Evolutionary conservation across 1,140 invertebrate genomes (phyloP).

Genomic region (Bombus soroeensis): DNA sequence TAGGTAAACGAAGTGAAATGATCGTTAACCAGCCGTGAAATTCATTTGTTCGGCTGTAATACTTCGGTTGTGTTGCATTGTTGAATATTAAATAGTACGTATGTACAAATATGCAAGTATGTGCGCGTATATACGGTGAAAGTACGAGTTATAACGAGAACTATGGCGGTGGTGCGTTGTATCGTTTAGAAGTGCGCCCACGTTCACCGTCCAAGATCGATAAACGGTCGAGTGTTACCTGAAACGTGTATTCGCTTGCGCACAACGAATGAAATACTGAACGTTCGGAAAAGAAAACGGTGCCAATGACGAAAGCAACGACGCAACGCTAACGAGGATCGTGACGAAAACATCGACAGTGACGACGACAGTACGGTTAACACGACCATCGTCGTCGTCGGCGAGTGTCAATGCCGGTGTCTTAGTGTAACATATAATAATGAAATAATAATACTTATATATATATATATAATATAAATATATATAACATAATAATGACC

Average conservation of each 20-base stretch:
- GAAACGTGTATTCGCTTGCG: constrained; percentile 42
- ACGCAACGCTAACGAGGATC: background rate
- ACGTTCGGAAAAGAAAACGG: background rate
- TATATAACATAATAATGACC: background rate
- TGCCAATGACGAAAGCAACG: constrained; percentile 16
- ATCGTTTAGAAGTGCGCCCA: constrained; percentile 49
- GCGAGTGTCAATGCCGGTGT: background rate
- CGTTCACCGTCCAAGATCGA: constrained; percentile 49
- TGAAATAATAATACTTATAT: no score
- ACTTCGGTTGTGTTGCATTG: background rate
- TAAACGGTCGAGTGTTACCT: constrained; percentile 38
- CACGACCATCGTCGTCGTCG: background rate
- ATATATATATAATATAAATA: no score
- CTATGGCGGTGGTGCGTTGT: constrained; percentile 31
- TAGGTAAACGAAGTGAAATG: no score
- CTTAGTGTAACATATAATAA: no score
- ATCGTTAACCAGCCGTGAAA: no score
- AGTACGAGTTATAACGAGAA: constrained; percentile 11
- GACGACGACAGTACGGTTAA: constrained; percentile 7
- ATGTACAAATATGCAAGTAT: background rate
- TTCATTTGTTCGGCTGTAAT: no score
- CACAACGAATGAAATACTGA: background rate
- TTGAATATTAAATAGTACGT: background rate
- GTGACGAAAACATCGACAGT: background rate
- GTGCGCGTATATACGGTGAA: constrained; percentile 2